A percentile compares a stretch with the other conserved stretches of the same genome.
phyloP scores from a whole-genome alignment of 2,797 vertebrate species.

The Gambusia yucatana region DNA sequence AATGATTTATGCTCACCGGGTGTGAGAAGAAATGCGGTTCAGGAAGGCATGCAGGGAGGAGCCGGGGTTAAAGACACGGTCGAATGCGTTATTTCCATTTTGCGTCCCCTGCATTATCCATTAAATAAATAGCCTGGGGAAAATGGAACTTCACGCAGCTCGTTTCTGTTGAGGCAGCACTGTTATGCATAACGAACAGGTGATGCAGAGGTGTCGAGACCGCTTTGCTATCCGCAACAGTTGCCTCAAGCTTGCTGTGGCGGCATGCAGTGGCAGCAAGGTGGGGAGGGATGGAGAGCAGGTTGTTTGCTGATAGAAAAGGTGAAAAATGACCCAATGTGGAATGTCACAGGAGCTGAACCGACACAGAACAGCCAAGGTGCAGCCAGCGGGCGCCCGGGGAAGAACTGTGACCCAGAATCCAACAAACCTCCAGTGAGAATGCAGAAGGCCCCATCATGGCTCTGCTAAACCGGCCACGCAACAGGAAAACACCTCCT shows the following conservation, averaged over 20 bases:
- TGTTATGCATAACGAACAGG: conserved; percentile 57
- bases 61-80: conserved; percentile 69
- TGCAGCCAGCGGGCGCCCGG: conserved; percentile 55
- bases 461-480: conserved; percentile 50
- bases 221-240: conserved; percentile 43
- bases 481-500: conserved; percentile 58
- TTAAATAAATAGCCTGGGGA: conserved; percentile 77
- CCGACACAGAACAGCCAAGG: conserved; percentile 41
- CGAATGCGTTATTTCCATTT: conserved; percentile 73
- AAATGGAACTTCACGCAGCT: conserved; percentile 57
- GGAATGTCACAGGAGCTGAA: conserved; percentile 44
- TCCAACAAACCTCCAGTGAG: conserved; percentile 58
- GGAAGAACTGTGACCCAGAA: conserved; percentile 69
- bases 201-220: conserved; percentile 43
- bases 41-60: conserved; percentile 39
- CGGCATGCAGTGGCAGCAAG: conserved; percentile 28
- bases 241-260: conserved; percentile 40
- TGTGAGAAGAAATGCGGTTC: conserved; percentile 38
- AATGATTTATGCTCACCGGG: conserved; percentile 66
- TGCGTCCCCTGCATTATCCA: conserved; percentile 74
- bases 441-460: conserved; percentile 51
- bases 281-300: conserved; percentile 47
- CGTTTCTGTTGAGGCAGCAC: conserved; percentile 59
- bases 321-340: conserved; percentile 55
- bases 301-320: conserved; percentile 57